Conservation (phyloP, 2,113 vertebrate genomes). For the Myotis davidii region DNA sequence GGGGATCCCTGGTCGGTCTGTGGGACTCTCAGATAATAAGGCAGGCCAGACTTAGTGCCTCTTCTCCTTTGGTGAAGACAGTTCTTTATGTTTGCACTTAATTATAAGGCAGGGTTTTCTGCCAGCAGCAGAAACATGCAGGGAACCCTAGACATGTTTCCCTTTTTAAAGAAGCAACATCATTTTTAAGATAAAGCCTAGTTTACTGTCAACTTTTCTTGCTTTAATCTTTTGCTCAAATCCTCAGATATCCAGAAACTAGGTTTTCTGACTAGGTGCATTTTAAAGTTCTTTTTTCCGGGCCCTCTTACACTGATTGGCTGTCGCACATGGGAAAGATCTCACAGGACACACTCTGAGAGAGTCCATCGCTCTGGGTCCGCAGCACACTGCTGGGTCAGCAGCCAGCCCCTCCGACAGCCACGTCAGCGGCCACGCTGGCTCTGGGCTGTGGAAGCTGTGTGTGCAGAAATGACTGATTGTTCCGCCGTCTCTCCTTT, state of each 20-base stretch:
- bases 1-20: background rate
- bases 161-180: background rate
- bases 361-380: background rate
- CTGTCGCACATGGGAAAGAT: background rate
- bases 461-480: conserved; percentile 75
- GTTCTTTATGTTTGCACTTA: background rate
- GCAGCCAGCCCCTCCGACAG: conserved; percentile 57
- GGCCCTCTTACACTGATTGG: background rate
- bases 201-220: background rate
- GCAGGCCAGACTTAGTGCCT: background rate
- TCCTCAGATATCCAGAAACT: background rate
- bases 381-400: conserved; percentile 72
- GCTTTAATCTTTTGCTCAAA: background rate
- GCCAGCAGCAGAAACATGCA: background rate
- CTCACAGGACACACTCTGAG: background rate
- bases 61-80: background rate
- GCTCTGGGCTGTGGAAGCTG: conserved; percentile 70
- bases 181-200: background rate
- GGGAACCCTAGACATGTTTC: background rate
- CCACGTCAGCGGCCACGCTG: conserved; percentile 61
- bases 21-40: background rate
- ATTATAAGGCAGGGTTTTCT: conserved; percentile 24
- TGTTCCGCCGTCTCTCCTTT: conserved; percentile 55
- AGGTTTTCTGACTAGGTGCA: background rate
- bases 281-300: background rate